Evolutionary conservation across 2,113 vertebrate genomes (phyloP).

Genomic region (Gymnobelideus leadbeateri): DNA sequence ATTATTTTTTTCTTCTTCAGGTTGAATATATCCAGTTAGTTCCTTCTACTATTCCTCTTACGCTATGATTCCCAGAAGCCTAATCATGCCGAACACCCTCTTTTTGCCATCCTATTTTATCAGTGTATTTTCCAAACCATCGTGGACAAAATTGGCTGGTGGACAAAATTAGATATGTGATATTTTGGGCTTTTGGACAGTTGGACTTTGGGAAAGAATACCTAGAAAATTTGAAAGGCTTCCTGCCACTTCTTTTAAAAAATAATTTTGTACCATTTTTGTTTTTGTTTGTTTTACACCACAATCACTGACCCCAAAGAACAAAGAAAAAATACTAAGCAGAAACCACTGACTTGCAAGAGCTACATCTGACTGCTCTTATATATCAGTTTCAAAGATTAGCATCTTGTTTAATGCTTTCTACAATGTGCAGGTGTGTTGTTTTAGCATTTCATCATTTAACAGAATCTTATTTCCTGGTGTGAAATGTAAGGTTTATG

Average conservation of each 20-base stretch:
- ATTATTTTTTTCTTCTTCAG: background rate
- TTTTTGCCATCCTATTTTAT: background rate
- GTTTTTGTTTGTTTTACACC: background rate
- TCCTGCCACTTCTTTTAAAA: background rate
- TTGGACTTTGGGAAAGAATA: background rate
- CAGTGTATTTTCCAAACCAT: background rate
- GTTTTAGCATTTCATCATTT: too few species aligned
- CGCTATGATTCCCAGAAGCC: background rate
- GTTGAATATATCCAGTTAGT: background rate
- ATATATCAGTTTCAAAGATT: slow-evolving; percentile 33
- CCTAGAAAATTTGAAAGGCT: background rate
- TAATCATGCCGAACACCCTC: background rate
- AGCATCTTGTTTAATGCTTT: slow-evolving; percentile 52
- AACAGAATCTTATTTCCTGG: background rate
- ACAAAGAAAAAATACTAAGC: background rate
- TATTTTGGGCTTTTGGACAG: background rate
- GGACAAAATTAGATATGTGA: background rate
- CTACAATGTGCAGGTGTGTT: background rate
- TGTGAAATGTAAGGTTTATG: slow-evolving; percentile 43
- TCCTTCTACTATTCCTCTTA: background rate
- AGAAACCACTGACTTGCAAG: background rate
- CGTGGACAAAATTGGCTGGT: background rate
- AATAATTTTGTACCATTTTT: background rate
- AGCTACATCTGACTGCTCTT: slow-evolving; percentile 16
- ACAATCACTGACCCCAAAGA: background rate